Conservation (phyloP, 2,797 vertebrate species). For the Sebastolobus alascanus region DNA sequence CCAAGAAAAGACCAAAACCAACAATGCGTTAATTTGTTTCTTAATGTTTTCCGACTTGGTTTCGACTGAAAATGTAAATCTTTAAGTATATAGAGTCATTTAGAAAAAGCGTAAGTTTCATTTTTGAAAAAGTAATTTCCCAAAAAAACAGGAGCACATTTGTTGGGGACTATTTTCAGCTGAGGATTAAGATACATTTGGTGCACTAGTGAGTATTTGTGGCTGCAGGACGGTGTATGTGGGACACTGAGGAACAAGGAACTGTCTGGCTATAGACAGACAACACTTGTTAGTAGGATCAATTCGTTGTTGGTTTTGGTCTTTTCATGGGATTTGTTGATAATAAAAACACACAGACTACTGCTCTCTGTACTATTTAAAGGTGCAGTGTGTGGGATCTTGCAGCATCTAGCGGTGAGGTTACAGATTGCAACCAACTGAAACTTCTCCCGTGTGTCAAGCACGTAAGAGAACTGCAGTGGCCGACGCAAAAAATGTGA, state of each 20-base stretch:
- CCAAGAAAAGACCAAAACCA: background rate
- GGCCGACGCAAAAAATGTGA: too few species aligned
- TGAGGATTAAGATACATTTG: background rate
- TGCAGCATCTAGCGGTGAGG: too few species aligned
- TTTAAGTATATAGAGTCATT: background rate
- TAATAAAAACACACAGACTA: background rate
- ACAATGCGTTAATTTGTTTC: background rate
- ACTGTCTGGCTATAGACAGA: background rate
- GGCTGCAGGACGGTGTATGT: background rate
- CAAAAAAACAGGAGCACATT: background rate
- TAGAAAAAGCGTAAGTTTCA: background rate
- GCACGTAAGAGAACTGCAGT: too few species aligned
- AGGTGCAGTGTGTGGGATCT: too few species aligned
- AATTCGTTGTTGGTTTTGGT: background rate
- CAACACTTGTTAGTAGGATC: background rate
- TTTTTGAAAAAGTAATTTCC: background rate
- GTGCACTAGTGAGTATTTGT: background rate
- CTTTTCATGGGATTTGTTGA: conserved; percentile 3
- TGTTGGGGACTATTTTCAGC: background rate
- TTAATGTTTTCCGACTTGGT: background rate
- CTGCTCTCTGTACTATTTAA: too few species aligned
- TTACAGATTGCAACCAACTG: too few species aligned
- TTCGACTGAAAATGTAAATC: background rate
- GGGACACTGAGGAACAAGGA: background rate
- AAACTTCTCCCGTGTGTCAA: too few species aligned